Base-by-base conservation (phyloP, 2,888 invertebrate species). In the Rutpela maculata region DNA sequence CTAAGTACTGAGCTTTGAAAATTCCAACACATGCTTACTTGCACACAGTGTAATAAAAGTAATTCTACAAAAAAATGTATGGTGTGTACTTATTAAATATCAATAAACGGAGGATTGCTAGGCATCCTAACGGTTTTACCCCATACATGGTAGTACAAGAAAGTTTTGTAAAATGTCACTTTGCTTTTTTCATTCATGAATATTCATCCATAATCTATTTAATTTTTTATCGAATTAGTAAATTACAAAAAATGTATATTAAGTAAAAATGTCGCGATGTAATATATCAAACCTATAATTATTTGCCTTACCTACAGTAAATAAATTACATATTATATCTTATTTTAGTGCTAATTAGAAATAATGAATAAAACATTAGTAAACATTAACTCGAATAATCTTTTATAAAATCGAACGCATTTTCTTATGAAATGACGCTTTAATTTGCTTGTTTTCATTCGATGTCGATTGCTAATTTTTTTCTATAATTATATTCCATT, bases 341-440 rank as follows among this genome's bases (percentile, higher is more conserved):
- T 63, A 35, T 63, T 35, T 63, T 35, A 63, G 17, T 63, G 35
- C 31, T 63, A 35, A 35, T 63, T 15, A 63, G 62, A 35, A 63
- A n/a, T 63, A 17, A 63, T 63, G 62, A 63, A 63, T 63, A 66
- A 38, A 66, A 38, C 66, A 66, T 59, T 22, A 59, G 19, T 66
- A 22, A 22, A 73, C 66, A 71, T 60, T 72, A 67, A 43, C 66
- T 43, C 22, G 22, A 26, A 72, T 68, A 73, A 76, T 76, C 68
- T 63, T 57, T 50, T 68, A 56, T 38, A 35, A 68, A 69, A 77
- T 74, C 73, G 66, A 65, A 55, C 63, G 57, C 17, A 65, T 67
- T 59, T 65, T 59, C 35, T 50, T 59, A 71, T 12, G 26, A 76
- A 76, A 76, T 72, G 50, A 62, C 72, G 63, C 66, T 72, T 76